Evolutionary conservation across 2,888 invertebrate genomes (phyloP), one percentile per base, ranked within the genome.

Genomic region (Auanema freiburgensis): DNA sequence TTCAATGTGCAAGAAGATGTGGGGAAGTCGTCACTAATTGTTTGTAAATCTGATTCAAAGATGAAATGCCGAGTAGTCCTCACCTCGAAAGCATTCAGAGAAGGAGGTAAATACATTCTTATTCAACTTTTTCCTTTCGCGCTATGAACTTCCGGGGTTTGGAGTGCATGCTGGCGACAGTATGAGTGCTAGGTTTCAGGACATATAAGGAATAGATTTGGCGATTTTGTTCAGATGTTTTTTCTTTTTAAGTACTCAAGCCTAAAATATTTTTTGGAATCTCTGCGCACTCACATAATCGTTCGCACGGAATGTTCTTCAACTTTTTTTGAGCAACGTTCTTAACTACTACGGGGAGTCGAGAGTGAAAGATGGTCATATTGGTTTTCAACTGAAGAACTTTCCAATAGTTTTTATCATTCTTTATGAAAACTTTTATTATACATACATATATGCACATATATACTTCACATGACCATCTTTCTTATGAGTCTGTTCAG

Each of bases 11-110:
- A 16, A 46, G 16, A 46, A 46, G 46, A 46, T 46, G 46, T 18
- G 8, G 8, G 8, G 4, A 46, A 46, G 46, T 46, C 21, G 16
- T 3, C 16, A 8, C 3, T 21, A 18, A 46, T 18, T 46, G 46
- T 18, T 18, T 21, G 33, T 33, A 33, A 33, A 52, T 52, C 52
- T 5, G n/a, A 52, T 23, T 2, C 24, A 1, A 84, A 84, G 63
- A 84, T 92, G 63, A 88, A 88, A 58, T 93, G 95, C 72, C 90
- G 90, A 72, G 91, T 96, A 69, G 91, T 92, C 69, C 88, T 96
- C 69, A 95, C 96, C 57, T 94, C 95, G 71, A 93, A 94, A 53
- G 88, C 93, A 59, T 90, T 95, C 89, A 89, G 95, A 67, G 94
- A 94, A 33, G 49, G 21, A 62, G 62, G 60, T 60, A 21, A 10